These are phyloP conservation scores for Botrylloides violaceus DNA, from an alignment of 23 tunicate genomes.

Conservation along the genomic window DNA sequence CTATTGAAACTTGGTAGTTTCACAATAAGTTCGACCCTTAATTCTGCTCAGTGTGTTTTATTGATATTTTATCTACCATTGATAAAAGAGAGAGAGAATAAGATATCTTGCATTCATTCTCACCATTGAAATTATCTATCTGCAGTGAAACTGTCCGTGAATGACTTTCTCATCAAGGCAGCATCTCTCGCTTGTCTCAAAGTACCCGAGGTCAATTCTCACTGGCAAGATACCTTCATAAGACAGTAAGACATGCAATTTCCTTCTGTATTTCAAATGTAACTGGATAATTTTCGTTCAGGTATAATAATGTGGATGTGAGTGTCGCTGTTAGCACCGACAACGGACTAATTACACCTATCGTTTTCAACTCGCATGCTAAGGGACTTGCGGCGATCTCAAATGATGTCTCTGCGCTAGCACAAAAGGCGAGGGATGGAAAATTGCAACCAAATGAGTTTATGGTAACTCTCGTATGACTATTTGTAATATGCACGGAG, in stretches of 20 bases:
- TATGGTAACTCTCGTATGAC: slow-evolving; percentile 32
- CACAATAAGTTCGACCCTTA: too few species aligned
- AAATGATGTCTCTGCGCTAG: slow-evolving; percentile 50
- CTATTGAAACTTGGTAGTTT: too few species aligned
- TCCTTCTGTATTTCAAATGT: neutral
- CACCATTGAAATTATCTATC: neutral
- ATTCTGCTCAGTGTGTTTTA: too few species aligned
- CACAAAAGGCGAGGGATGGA: slow-evolving; percentile 87
- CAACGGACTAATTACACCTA: slow-evolving; percentile 88
- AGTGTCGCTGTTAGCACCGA: slow-evolving; percentile 93
- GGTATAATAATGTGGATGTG: slow-evolving; percentile 79
- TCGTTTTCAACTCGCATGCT: slow-evolving; percentile 68
- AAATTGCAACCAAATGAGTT: slow-evolving; percentile 88
- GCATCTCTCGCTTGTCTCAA: slow-evolving; percentile 70
- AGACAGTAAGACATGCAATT: slow-evolving; percentile 52
- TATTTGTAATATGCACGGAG: too few species aligned
- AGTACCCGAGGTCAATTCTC: slow-evolving; percentile 88
- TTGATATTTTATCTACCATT: too few species aligned
- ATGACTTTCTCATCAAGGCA: slow-evolving; percentile 94
- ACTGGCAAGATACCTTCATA: slow-evolving; percentile 85
- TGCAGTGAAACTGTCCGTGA: slow-evolving; percentile 76
- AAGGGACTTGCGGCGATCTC: slow-evolving; percentile 72
- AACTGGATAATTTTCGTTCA: slow-evolving; percentile 6
- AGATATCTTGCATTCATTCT: too few species aligned
- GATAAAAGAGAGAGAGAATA: too few species aligned